These are phyloP conservation scores for Urocitellus parryii DNA, from an alignment of 2,113 vertebrate species.

Conservation along the genomic window DNA sequence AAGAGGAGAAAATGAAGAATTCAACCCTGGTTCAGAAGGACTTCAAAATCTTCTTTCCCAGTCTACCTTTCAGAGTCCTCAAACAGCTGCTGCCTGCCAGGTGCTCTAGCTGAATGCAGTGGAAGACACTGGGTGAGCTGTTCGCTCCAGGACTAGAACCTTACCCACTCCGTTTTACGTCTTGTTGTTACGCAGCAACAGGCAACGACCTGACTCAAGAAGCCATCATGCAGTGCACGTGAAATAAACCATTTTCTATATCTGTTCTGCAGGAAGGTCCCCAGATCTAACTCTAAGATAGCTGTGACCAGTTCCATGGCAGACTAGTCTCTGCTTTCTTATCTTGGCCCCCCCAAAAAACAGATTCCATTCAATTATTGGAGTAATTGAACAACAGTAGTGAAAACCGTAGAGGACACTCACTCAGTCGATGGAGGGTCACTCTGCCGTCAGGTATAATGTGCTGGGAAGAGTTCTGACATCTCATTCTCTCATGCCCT, in stretches of 20 bases:
- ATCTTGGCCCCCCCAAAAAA: constrained; percentile 8
- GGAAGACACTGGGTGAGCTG: neutral
- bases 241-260: constrained; percentile 1
- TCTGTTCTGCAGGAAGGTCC: constrained; percentile 6
- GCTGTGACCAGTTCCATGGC: neutral
- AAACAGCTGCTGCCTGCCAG: constrained; percentile 4
- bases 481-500: constrained; percentile 21
- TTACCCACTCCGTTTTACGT: neutral
- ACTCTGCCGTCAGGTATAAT: neutral
- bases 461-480: neutral
- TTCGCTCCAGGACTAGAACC: neutral
- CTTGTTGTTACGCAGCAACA: neutral
- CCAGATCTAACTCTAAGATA: neutral
- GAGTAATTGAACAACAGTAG: neutral
- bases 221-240: neutral
- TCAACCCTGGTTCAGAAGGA: neutral
- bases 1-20: neutral
- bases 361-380: neutral
- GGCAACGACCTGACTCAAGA: neutral
- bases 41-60: neutral
- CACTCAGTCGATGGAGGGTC: neutral
- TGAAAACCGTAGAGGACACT: neutral
- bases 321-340: constrained; percentile 23
- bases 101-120: neutral
- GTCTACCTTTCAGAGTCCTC: neutral